These are phyloP conservation scores for Peromyscus melanophrys DNA, from an alignment of 2,797 vertebrate genomes.

Conservation along the genomic window DNA sequence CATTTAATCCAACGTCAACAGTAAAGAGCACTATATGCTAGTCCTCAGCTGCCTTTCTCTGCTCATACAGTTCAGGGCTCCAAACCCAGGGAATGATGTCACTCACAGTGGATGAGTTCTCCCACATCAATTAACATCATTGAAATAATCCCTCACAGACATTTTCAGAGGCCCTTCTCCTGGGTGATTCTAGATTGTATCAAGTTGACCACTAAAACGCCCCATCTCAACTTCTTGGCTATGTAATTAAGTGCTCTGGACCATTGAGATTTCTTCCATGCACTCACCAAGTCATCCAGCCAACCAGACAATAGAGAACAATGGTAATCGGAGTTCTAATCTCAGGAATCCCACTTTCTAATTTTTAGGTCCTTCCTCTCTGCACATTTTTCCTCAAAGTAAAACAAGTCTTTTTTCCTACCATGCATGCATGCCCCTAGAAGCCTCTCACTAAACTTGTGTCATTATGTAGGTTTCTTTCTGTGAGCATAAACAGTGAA, in stretches of 20 bases:
- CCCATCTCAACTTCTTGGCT: background rate
- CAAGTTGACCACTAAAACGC: background rate
- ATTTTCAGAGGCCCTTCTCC: background rate
- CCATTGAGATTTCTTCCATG: background rate
- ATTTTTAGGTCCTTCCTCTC: background rate
- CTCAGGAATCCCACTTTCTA: background rate
- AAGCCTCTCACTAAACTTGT: background rate
- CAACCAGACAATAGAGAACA: background rate
- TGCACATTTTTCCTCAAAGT: background rate
- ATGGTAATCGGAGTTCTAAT: background rate
- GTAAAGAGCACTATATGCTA: background rate
- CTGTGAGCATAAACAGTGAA: background rate
- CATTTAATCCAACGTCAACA: background rate
- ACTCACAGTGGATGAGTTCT: no score
- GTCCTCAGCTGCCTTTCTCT: background rate
- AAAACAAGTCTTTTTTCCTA: background rate
- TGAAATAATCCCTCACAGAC: background rate
- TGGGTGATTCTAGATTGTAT: background rate
- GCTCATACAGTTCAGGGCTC: no score
- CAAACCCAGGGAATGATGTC: background rate
- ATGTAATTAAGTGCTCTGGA: no score
- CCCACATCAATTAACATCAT: background rate
- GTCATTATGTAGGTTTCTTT: background rate
- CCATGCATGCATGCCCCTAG: no score
- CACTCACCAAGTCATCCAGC: no score